A percentile compares a stretch with the other conserved stretches of the same genome.
phyloP scores from a whole-genome alignment of 1,140 invertebrate species.

The Bombus impatiens region DNA sequence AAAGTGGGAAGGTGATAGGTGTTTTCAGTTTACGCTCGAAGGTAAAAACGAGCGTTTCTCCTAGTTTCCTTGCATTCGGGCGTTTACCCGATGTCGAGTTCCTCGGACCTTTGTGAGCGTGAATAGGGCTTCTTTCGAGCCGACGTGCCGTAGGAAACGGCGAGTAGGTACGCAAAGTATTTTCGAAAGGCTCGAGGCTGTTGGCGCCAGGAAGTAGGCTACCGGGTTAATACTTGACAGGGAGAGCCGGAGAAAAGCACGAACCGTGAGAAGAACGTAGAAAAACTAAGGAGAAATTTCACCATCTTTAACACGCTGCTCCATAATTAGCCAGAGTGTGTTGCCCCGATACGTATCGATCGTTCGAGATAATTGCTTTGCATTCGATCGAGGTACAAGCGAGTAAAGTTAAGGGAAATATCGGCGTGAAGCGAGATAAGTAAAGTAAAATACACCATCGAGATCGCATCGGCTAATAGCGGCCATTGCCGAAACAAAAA shows the following conservation, averaged over 20 bases:
- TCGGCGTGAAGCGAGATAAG: not conserved
- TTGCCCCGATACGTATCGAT: not conserved
- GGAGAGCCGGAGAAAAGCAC: constrained; percentile 31
- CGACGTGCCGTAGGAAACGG: constrained; percentile 28
- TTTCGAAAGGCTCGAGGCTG: constrained; percentile 77
- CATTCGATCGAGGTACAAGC: not conserved
- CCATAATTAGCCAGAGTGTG: not conserved
- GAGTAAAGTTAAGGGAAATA: not conserved
- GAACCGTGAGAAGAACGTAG: constrained; percentile 7
- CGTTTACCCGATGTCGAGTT: not conserved
- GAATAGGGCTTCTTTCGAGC: constrained; percentile 47
- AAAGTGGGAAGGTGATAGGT: not conserved
- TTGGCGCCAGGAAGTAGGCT: constrained; percentile 73
- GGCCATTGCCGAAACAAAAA: not conserved
- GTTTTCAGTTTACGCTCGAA: not conserved
- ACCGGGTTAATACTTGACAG: constrained; percentile 71
- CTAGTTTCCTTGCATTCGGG: not conserved
- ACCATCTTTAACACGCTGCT: not conserved
- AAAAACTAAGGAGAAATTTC: constrained; percentile 54
- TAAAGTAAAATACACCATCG: not conserved
- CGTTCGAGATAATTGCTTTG: not conserved
- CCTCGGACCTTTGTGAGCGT: constrained; percentile 24
- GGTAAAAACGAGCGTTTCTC: not conserved
- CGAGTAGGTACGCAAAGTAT: constrained; percentile 68
- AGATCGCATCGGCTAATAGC: not conserved